A percentile compares a stretch with the other conserved stretches of the same genome.
Conservation (phyloP, 2,113 vertebrate genomes). For the Apistogramma diplotaenia region DNA sequence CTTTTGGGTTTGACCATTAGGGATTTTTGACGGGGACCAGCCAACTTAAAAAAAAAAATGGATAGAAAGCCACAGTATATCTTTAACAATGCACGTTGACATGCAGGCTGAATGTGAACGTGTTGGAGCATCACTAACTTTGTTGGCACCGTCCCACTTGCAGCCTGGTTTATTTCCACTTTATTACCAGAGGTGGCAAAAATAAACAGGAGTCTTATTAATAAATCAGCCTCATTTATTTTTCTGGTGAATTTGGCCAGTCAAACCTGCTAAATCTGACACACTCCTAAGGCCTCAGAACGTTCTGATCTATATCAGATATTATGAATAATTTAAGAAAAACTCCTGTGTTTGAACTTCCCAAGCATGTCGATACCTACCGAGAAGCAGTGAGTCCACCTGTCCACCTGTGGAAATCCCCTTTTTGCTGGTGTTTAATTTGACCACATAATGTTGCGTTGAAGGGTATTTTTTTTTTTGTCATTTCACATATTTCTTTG, state of each 20-base stretch:
- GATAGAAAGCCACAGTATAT: background rate
- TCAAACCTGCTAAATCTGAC: background rate
- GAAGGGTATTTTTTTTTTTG: background rate
- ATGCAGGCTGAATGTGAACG: background rate
- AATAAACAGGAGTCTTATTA: background rate
- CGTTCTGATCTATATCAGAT: background rate
- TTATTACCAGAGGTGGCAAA: background rate
- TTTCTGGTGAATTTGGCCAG: background rate
- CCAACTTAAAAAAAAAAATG: background rate
- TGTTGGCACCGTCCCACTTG: background rate
- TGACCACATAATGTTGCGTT: background rate
- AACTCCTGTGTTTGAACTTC: too few relatives aligned
- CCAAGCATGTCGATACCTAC: too few relatives aligned
- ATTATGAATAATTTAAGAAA: too few relatives aligned
- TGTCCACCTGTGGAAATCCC: background rate
- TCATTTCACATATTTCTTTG: background rate
- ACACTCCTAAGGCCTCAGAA: background rate
- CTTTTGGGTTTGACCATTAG: conserved; percentile 13
- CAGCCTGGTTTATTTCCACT: background rate
- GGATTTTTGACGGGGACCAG: conserved; percentile 9
- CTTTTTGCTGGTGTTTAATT: background rate
- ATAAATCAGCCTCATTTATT: background rate
- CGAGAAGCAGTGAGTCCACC: too few relatives aligned
- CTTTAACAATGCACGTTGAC: background rate
- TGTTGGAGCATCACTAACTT: background rate